Evolutionary conservation across 2,113 vertebrate genomes (phyloP), one percentile per base, ranked within the genome.

Genomic region (Stictonetta naevosa): DNA sequence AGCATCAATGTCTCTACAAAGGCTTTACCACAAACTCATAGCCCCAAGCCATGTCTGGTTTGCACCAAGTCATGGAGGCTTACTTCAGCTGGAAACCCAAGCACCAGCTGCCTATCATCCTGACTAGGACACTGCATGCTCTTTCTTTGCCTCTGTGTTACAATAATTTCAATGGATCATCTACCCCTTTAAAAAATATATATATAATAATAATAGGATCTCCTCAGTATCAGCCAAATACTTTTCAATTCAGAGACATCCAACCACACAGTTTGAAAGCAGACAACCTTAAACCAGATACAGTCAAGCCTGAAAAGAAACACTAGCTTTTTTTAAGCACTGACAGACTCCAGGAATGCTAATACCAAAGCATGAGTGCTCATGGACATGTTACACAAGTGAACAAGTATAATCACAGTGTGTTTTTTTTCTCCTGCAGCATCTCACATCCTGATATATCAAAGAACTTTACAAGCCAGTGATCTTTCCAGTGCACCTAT

Each of bases 401-500:
- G 13, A 86, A 84, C 86, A 84, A 86, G 28, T 67, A 81, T 92
- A 95, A 90, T 42, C 48, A 26, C 77, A 93, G 62, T 33, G 56
- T 77, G 91, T 75, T 78, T 87, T 78, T 87, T 59, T 52, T 72
- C 46, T 79, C 34, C 75, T 73, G 38, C 17, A 63, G n/a, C 12
- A n/a, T 55, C 50, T 74, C 46, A 72, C 44, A 71, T 77, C 40
- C 59, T 60, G 53, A 90, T 28, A 44, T n/a, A 76, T 69, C 82
- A 83, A 66, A 90, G 48, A 40, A 48, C 26, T 68, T 91, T 13
- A 75, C 62, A 92, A 83, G 16, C 2, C 78, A 76, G 53, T 33
- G 71, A 90, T 68, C 48, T 64, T 72, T 53, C 12, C 3, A 3
- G 33, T 36, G 64, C 31, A 74, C 42, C 59, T 53, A 40, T 2